A percentile compares a stretch with the other conserved stretches of the same genome.
Evolutionary conservation across 1,140 invertebrate species (phyloP).

Genomic region (Gerris buenoi): DNA sequence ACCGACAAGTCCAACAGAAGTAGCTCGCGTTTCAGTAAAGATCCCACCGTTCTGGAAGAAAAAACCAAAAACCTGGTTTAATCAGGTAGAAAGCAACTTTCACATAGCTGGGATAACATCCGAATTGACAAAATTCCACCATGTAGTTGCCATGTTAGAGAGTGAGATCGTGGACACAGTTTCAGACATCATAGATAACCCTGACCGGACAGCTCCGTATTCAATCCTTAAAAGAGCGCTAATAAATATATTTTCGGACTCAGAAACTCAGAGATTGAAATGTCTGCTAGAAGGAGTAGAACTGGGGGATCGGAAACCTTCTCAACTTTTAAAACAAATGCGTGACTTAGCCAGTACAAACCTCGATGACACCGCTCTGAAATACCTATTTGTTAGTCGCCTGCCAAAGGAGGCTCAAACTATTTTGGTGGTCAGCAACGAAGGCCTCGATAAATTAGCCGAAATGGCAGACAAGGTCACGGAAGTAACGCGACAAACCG

Average conservation of each 20-base stretch:
- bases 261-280: neutral
- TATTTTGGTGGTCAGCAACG: neutral
- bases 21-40: too few relatives aligned
- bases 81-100: neutral
- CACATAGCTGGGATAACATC: neutral
- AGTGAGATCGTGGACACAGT: neutral
- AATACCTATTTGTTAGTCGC: slow-evolving; percentile 3
- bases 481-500: too few relatives aligned
- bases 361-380: slow-evolving; percentile 24
- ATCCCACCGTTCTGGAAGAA: neutral
- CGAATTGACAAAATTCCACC: neutral
- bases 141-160: neutral
- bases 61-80: neutral
- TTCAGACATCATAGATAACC: neutral
- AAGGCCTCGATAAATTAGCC: neutral
- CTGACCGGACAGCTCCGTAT: neutral
- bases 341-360: slow-evolving; percentile 17
- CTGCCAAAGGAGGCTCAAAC: neutral
- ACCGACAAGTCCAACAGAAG: too few relatives aligned
- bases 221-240: neutral
- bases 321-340: slow-evolving; percentile 24
- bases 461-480: slow-evolving; percentile 1
- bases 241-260: neutral
- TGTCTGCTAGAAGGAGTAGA: neutral
- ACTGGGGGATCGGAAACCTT: slow-evolving; percentile 25